A percentile compares a stretch with the other conserved stretches of the same genome.
These are phyloP conservation scores for Pituophis catenifer DNA, from an alignment of 2,113 vertebrate genomes.

Conservation along the genomic window DNA sequence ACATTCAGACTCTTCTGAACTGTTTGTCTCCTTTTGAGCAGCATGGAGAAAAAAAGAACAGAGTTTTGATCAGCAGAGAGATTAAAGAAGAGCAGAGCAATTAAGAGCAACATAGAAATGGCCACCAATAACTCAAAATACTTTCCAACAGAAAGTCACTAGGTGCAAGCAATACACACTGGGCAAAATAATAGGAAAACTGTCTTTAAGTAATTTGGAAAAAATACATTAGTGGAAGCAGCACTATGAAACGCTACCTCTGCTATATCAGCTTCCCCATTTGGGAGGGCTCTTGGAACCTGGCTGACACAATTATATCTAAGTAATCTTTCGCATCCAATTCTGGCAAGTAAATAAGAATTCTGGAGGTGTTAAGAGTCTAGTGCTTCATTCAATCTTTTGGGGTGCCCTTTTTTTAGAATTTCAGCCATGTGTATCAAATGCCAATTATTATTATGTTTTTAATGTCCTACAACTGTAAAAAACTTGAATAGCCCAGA, in stretches of 20 bases:
- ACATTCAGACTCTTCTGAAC: constrained; percentile 97
- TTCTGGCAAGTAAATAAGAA: not conserved
- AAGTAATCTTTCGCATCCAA: not conserved
- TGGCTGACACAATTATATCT: not conserved
- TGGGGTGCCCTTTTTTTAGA: not conserved
- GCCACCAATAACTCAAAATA: constrained; percentile 23
- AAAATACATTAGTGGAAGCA: constrained; percentile 50
- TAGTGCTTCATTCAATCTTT: not conserved
- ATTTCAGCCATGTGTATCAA: not conserved
- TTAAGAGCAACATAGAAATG: constrained; percentile 46
- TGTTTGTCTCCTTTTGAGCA: constrained; percentile 89
- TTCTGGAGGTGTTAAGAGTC: not conserved
- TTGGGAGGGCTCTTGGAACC: constrained; percentile 12
- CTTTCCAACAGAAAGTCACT: constrained; percentile 19
- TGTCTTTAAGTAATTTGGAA: constrained; percentile 2
- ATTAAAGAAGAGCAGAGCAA: constrained; percentile 39
- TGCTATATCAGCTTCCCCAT: constrained; percentile 21
- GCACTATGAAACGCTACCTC: constrained; percentile 47
- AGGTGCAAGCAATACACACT: constrained; percentile 62
- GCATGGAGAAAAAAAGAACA: constrained; percentile 78
- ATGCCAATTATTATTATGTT: not conserved
- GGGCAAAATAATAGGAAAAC: constrained; percentile 37
- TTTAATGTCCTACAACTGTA: not conserved
- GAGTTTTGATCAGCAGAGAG: constrained; percentile 62
- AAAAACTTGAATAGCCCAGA: not conserved